A percentile compares a stretch with the other conserved stretches of the same genome.
These are phyloP conservation scores for Paedocypris sp. DNA, from an alignment of 2,113 vertebrate genomes.

Conservation along the genomic window DNA sequence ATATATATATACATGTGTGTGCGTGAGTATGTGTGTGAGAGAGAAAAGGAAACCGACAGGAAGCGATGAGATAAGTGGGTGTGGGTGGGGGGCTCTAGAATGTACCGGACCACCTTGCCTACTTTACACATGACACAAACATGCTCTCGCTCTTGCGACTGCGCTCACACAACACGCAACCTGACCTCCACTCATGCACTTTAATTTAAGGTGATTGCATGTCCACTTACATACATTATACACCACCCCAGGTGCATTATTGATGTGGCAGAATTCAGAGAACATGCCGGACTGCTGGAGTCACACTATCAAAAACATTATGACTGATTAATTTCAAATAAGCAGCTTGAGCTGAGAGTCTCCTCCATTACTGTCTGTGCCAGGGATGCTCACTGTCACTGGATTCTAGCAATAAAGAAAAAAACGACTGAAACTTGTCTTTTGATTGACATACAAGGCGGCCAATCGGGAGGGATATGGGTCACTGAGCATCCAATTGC, in stretches of 20 bases:
- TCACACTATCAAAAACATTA: conserved; percentile 41
- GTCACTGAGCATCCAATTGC: too few relatives aligned
- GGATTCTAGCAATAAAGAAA: too few relatives aligned
- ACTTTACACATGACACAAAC: background rate
- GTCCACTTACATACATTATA: conserved; percentile 71
- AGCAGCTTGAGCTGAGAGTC: background rate
- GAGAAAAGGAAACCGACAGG: background rate
- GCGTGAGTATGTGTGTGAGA: background rate
- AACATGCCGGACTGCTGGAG: conserved; percentile 46
- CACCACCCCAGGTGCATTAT: conserved; percentile 53
- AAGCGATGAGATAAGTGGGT: background rate
- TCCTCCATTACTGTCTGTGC: background rate
- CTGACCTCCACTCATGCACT: conserved; percentile 41
- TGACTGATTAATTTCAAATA: background rate
- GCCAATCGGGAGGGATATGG: too few relatives aligned
- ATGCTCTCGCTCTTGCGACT: background rate
- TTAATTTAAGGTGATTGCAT: conserved; percentile 68
- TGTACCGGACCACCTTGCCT: conserved; percentile 29
- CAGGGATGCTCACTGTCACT: too few relatives aligned
- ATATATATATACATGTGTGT: background rate
- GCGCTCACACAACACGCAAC: conserved; percentile 3
- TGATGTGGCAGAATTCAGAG: conserved; percentile 62
- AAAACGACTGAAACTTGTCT: too few relatives aligned
- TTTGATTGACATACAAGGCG: too few relatives aligned
- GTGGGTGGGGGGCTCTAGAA: conserved; percentile 17